Conservation (phyloP, 2,888 invertebrate genomes). For the Acronicta psi region DNA sequence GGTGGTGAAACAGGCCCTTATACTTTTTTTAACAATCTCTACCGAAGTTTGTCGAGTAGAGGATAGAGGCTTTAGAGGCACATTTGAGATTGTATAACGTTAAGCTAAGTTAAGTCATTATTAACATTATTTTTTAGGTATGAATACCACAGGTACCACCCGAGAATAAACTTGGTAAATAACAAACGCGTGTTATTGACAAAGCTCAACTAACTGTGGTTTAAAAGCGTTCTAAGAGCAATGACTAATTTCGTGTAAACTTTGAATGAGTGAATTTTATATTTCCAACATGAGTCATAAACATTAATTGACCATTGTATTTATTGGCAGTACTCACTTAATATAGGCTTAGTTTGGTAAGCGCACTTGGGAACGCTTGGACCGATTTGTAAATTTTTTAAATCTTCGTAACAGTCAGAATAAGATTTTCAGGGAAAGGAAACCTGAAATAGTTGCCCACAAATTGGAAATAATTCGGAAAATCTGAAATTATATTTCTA, state of each 20-base stretch:
- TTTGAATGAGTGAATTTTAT: conserved; percentile 35
- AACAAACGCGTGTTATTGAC: conserved; percentile 39
- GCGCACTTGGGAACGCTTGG: too few relatives aligned
- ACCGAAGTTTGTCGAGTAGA: conserved; percentile 37
- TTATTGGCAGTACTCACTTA: conserved; percentile 25
- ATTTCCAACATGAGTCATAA: conserved; percentile 46
- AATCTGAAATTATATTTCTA: too few relatives aligned
- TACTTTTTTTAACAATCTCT: conserved; percentile 17
- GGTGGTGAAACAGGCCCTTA: conserved; percentile 3
- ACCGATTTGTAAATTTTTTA: too few relatives aligned
- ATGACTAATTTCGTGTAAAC: conserved; percentile 55
- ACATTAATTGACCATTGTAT: conserved; percentile 41
- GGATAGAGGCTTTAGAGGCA: conserved; percentile 22
- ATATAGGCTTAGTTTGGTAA: too few relatives aligned
- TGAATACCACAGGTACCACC: conserved; percentile 24
- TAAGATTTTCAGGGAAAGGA: too few relatives aligned
- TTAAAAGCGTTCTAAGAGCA: conserved; percentile 40
- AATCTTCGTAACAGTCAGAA: too few relatives aligned
- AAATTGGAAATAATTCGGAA: too few relatives aligned
- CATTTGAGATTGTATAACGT: conserved; percentile 40
- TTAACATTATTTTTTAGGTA: conserved; percentile 26
- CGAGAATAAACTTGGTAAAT: conserved; percentile 41
- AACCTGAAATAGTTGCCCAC: too few relatives aligned
- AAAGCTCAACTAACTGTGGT: conserved; percentile 53
- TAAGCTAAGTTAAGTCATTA: conserved; percentile 28